Evolutionary conservation across 2,113 vertebrate species (phyloP), one percentile per base, ranked within the genome.

Genomic region (Furnarius figulus): DNA sequence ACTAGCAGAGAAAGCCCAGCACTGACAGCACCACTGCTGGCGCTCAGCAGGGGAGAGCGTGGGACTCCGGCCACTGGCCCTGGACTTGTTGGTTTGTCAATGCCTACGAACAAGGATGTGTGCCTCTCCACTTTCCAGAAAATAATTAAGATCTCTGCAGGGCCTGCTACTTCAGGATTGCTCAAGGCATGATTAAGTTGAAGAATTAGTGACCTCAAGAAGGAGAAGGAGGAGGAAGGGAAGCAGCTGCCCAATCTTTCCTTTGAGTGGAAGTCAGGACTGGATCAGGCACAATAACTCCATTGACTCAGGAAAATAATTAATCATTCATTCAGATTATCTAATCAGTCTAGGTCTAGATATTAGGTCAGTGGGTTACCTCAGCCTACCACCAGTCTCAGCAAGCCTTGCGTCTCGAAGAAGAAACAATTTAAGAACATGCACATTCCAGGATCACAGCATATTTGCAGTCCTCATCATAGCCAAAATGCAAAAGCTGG

Each of bases 251-350:
- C 84, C 84, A 85, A 0, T 77, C 56, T 90, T 91, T 88, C 63
- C 67, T 74, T 23, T 68, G 37, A 81, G 61, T 70, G 56, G 52
- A 93, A 93, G 82, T 86, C 42, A 86, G 40, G 55, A 88, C 71
- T 78, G 81, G 53, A 75, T 85, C 42, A 46, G 19, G 59, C 37
- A 93, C 79, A 96, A 19, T 90, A 90, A 92, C 61, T 75, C 75
- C 61, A 89, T 79, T 90, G 73, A 92, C 44, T 84, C 15, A 49
- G 52, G 65, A 90, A 96, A 94, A 93, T 84, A 94, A 95, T 89
- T 58, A 95, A 65, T 53, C 85, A 65, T 81, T 94, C 55, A 96
- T 92, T 94, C 82, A 90, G 82, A 90, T 89, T 95, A 91, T 92
- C 90, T 96, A 84, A 85, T 88, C 95, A 77, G 72, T 72, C 61